Percentiles rank a stretch among this genome's conserved stretches.
phyloP scores from a whole-genome alignment of 2,113 vertebrate species.

The Gopherus evgoodei region DNA sequence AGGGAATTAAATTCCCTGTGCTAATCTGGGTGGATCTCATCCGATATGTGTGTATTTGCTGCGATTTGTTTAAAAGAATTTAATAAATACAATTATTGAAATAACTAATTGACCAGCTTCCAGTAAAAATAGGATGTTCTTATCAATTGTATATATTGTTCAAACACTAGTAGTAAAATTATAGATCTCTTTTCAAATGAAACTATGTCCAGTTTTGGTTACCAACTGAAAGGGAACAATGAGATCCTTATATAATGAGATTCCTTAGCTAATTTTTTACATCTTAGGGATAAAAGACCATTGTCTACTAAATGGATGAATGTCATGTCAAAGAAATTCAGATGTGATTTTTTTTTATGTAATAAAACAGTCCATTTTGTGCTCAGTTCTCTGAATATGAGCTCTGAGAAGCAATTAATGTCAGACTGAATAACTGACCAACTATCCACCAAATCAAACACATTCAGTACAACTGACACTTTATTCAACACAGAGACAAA shows the following conservation, averaged over 20 bases:
- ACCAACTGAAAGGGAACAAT: slow-evolving; percentile 24
- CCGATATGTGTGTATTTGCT: neutral
- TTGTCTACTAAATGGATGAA: slow-evolving; percentile 36
- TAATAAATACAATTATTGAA: neutral
- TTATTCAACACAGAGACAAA: slow-evolving; percentile 41
- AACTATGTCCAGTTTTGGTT: neutral
- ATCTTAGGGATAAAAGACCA: slow-evolving; percentile 22
- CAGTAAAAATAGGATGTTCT: neutral
- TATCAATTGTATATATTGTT: neutral
- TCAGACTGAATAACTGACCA: slow-evolving; percentile 60
- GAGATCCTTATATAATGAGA: slow-evolving; percentile 47
- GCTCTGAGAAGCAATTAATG: slow-evolving; percentile 71
- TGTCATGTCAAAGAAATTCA: slow-evolving; percentile 49
- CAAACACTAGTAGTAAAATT: neutral
- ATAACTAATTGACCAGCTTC: fast-evolving
- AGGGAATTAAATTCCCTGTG: neutral
- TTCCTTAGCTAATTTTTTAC: slow-evolving; percentile 34
- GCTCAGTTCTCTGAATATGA: slow-evolving; percentile 43
- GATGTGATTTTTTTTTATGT: slow-evolving; percentile 49
- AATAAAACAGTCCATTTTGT: slow-evolving; percentile 61
- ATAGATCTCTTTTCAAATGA: slow-evolving; percentile 4
- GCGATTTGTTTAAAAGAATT: neutral
- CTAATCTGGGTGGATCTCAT: neutral
- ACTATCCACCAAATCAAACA: slow-evolving; percentile 63
- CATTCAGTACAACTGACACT: slow-evolving; percentile 58